phyloP scores from a whole-genome alignment of 1,140 invertebrate genomes.

The Hyphantria cunea region DNA sequence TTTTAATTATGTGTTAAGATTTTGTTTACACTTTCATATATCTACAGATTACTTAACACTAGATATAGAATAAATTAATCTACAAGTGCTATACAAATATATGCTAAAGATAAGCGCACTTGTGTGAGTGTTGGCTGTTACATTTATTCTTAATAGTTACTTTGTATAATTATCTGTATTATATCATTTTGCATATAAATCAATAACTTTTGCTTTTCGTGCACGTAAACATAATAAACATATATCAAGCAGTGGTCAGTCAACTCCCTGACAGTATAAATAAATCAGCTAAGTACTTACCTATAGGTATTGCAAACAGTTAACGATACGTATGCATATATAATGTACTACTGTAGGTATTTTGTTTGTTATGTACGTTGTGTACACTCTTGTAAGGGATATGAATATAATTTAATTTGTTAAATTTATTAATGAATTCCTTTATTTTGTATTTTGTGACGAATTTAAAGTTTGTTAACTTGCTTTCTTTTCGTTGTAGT shows the following conservation, averaged over 20 bases:
- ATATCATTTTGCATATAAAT: constrained; percentile 21
- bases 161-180: constrained; percentile 15
- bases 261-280: constrained; percentile 25
- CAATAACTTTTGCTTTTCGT: constrained; percentile 22
- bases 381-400: too few relatives aligned
- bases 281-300: constrained; percentile 10
- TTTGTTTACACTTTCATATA: constrained; percentile 43
- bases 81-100: constrained; percentile 20
- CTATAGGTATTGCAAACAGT: constrained; percentile 1
- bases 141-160: constrained; percentile 12
- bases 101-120: constrained; percentile 32
- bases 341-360: constrained; percentile 3
- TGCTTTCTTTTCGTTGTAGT: constrained; percentile 7
- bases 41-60: constrained; percentile 16
- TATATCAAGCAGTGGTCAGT: constrained; percentile 3
- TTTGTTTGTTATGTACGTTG: not conserved
- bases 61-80: constrained; percentile 28
- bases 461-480: too few relatives aligned
- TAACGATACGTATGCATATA: not conserved
- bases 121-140: constrained; percentile 24
- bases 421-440: too few relatives aligned
- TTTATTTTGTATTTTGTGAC: too few relatives aligned
- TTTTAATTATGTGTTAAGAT: constrained; percentile 43
- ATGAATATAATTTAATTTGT: too few relatives aligned
- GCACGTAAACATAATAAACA: not conserved